These are phyloP conservation scores for Sipunculus nudus DNA, from an alignment of 2,888 invertebrate genomes.

Conservation along the genomic window DNA sequence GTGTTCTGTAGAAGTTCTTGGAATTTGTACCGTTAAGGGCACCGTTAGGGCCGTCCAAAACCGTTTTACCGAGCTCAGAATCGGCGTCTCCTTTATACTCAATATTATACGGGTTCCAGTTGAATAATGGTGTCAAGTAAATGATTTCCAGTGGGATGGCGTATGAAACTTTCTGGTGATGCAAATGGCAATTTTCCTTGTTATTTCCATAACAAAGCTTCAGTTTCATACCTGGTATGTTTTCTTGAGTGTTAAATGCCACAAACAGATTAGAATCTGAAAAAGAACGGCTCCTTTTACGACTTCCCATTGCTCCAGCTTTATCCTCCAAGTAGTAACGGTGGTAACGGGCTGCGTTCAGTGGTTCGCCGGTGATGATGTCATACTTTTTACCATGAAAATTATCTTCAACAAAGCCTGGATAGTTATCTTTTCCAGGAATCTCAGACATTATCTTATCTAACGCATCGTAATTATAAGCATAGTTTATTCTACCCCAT, in stretches of 20 bases:
- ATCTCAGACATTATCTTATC: constrained; percentile 47
- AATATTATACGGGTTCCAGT: constrained; percentile 53
- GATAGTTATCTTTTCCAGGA: constrained; percentile 49
- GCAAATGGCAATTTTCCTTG: background rate
- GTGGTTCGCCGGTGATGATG: background rate
- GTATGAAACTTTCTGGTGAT: constrained; percentile 38
- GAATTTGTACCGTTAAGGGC: constrained; percentile 43
- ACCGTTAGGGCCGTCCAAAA: background rate
- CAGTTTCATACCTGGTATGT: constrained; percentile 38
- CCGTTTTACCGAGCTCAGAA: background rate
- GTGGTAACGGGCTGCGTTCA: constrained; percentile 26
- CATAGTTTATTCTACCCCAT: constrained; percentile 2
- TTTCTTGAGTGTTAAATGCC: constrained; percentile 45
- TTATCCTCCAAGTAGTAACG: constrained; percentile 5
- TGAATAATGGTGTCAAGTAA: constrained; percentile 46
- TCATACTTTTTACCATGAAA: constrained; percentile 26
- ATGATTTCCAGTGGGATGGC: constrained; percentile 52
- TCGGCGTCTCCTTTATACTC: constrained; percentile 18
- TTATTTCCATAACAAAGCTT: too few relatives aligned
- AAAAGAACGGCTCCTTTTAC: constrained; percentile 13
- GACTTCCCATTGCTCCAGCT: constrained; percentile 10
- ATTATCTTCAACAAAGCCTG: constrained; percentile 33
- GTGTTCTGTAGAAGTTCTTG: constrained; percentile 40
- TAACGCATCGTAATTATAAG: constrained; percentile 28
- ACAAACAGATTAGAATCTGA: constrained; percentile 36